These are phyloP conservation scores for Neelides folsomi DNA, from an alignment of 2,888 invertebrate genomes.

Conservation along the genomic window DNA sequence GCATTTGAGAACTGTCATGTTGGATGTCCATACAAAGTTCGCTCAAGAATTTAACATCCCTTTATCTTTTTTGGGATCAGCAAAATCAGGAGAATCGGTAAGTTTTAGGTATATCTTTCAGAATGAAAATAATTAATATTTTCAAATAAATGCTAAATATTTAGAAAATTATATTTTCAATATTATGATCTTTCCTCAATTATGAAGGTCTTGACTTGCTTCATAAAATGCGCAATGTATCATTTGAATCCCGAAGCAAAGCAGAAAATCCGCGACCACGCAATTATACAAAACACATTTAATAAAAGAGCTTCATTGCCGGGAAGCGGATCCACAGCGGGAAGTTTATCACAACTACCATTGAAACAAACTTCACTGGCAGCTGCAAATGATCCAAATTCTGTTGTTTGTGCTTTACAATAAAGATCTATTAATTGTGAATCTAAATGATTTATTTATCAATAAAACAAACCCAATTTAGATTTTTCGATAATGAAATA, in stretches of 20 bases:
- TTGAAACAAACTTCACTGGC: neutral
- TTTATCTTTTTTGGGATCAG: slow-evolving; percentile 27
- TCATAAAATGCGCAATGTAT: slow-evolving; percentile 27
- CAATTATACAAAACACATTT: slow-evolving; percentile 14
- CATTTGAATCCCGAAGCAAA: slow-evolving; percentile 29
- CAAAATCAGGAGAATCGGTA: slow-evolving; percentile 32
- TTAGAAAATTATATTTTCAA: too few relatives aligned
- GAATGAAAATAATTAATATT: too few relatives aligned
- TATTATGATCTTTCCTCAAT: too few relatives aligned
- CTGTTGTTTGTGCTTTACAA: slow-evolving; percentile 23
- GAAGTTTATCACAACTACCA: neutral
- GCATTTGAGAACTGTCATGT: slow-evolving; percentile 23
- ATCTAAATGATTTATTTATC: neutral
- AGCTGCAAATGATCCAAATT: slow-evolving; percentile 18
- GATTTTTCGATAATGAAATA: neutral
- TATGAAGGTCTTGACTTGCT: slow-evolving; percentile 26
- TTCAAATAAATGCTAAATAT: too few relatives aligned
- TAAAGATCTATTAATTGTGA: slow-evolving; percentile 2
- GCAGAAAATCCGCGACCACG: slow-evolving; percentile 20
- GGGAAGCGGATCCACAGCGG: neutral
- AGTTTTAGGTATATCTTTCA: too few relatives aligned
- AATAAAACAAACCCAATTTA: neutral
- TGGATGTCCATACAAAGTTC: slow-evolving; percentile 29
- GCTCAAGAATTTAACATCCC: slow-evolving; percentile 30
- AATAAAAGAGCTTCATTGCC: slow-evolving; percentile 9